These are phyloP conservation scores for Drosophila elegans DNA, from an alignment of 1,140 invertebrate species.

Conservation along the genomic window DNA sequence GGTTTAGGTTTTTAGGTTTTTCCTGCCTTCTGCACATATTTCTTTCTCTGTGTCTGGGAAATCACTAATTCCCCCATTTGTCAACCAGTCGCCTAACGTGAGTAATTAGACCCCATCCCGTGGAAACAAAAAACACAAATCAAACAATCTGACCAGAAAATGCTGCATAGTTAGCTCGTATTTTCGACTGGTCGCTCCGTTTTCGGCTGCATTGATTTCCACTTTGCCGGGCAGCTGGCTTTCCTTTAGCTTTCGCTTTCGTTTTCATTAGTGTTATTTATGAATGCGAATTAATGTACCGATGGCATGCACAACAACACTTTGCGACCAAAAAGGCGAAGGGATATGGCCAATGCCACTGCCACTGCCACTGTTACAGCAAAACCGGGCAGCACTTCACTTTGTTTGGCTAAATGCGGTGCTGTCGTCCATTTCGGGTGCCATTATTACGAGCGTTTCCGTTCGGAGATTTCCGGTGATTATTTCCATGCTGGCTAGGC, in stretches of 20 bases:
- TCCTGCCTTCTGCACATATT: too few relatives aligned
- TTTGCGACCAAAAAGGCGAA: slow-evolving; percentile 35
- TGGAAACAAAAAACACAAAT: slow-evolving; percentile 9
- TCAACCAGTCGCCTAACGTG: slow-evolving; percentile 9
- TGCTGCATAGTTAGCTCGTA: not conserved
- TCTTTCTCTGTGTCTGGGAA: not conserved
- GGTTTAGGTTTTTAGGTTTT: too few relatives aligned
- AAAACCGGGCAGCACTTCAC: slow-evolving; percentile 42
- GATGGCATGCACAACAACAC: slow-evolving; percentile 72
- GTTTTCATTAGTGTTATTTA: slow-evolving; percentile 55
- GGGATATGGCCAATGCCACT: slow-evolving; percentile 28
- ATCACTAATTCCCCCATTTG: slow-evolving; percentile 16
- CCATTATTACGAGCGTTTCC: slow-evolving; percentile 78
- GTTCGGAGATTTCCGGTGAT: slow-evolving; percentile 79
- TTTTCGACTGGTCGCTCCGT: slow-evolving; percentile 1
- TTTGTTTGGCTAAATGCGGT: slow-evolving; percentile 74
- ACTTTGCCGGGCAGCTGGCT: slow-evolving; percentile 40
- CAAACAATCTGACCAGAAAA: slow-evolving; percentile 12
- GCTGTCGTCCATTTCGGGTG: slow-evolving; percentile 69
- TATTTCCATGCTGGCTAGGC: slow-evolving; percentile 59
- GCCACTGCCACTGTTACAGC: slow-evolving; percentile 2
- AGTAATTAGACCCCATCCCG: slow-evolving; percentile 30
- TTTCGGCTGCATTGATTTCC: slow-evolving; percentile 69
- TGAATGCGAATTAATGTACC: slow-evolving; percentile 78
- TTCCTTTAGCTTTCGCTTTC: slow-evolving; percentile 8